Conservation (phyloP, 2,888 invertebrate genomes). For the Poecilobothrus nobilitatus region DNA sequence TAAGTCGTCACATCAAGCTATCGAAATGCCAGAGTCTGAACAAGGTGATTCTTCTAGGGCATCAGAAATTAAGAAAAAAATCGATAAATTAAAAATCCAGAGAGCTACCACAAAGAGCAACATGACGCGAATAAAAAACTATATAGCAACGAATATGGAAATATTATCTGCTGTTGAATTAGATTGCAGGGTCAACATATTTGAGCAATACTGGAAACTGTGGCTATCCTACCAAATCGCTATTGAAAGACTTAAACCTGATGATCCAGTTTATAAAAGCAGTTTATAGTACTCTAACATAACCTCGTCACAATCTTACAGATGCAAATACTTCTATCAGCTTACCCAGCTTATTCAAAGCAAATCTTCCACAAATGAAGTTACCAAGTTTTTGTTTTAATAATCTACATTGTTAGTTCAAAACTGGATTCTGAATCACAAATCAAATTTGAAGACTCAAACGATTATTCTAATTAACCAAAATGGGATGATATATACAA, state of each 20-base stretch:
- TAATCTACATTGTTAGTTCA: too few species aligned
- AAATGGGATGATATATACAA: not conserved
- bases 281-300: not conserved
- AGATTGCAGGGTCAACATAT: not conserved
- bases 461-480: not conserved
- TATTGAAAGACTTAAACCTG: not conserved
- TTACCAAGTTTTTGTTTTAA: not conserved
- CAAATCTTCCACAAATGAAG: not conserved
- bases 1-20: too few species aligned
- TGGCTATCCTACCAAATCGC: not conserved
- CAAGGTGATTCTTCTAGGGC: too few species aligned
- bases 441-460: too few species aligned
- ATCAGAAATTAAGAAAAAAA: not conserved
- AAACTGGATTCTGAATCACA: too few species aligned
- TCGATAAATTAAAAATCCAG: not conserved
- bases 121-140: slow-evolving; percentile 1
- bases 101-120: not conserved
- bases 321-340: not conserved
- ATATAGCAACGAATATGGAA: not conserved
- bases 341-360: not conserved
- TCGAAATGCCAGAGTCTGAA: too few species aligned
- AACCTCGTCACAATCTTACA: not conserved
- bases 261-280: not conserved
- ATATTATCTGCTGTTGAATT: not conserved
- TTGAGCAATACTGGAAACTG: not conserved